These are phyloP conservation scores for Platycheirus albimanus DNA, from an alignment of 2,888 invertebrate species.

Conservation along the genomic window DNA sequence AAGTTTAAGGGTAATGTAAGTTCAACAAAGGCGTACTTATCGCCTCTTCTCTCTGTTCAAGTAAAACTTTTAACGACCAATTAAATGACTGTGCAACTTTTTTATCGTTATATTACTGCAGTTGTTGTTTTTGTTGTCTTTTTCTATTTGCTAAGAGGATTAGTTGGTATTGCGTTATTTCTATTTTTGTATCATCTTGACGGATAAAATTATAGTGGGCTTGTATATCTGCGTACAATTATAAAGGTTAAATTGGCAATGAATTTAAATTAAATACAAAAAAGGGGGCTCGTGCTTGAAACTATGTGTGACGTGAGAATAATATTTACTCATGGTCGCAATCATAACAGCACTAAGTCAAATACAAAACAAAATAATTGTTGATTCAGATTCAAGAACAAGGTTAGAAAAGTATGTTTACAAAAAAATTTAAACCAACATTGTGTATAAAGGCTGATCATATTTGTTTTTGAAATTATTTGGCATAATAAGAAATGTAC, in stretches of 20 bases:
- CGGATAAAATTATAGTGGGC: background rate
- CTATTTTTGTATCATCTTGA: conserved; percentile 13
- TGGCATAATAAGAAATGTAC: too few species aligned
- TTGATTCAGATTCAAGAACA: conserved; percentile 6
- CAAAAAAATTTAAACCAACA: too few species aligned
- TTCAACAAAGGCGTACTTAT: background rate
- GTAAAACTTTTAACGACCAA: conserved; percentile 11
- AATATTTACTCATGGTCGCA: background rate
- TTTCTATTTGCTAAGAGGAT: background rate
- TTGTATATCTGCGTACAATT: background rate
- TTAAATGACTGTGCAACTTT: conserved; percentile 24
- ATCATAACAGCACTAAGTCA: background rate
- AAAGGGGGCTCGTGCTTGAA: background rate
- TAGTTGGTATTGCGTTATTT: background rate
- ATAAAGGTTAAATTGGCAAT: background rate
- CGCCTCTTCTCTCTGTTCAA: background rate
- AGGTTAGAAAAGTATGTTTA: background rate
- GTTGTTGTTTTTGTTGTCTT: background rate
- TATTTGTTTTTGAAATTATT: too few species aligned
- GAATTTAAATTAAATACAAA: background rate
- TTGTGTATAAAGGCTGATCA: too few species aligned
- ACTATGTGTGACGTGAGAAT: background rate
- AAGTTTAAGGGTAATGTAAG: conserved; percentile 3
- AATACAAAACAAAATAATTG: background rate
- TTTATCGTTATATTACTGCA: background rate